phyloP scores from a whole-genome alignment of 2,797 vertebrate species.

The Lepus townsendii region DNA sequence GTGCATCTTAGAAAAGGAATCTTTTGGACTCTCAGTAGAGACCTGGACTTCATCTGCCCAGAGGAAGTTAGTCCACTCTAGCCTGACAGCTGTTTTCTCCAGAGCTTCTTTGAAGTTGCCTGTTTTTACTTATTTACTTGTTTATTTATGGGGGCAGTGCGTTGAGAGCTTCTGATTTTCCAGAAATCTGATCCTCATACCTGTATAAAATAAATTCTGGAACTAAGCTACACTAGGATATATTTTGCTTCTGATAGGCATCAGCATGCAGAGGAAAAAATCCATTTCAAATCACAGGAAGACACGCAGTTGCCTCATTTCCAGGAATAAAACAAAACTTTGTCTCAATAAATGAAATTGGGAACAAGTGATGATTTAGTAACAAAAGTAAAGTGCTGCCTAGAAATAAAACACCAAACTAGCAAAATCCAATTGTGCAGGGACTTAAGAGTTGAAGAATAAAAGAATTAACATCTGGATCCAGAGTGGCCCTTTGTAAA shows the following conservation, averaged over 20 bases:
- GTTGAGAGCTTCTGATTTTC: neutral
- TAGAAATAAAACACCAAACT: neutral
- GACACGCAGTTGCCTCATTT: neutral
- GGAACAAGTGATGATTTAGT: constrained; percentile 23
- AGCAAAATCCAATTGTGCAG: neutral
- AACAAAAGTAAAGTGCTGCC: neutral
- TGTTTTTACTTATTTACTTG: neutral
- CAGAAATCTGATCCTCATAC: constrained; percentile 27
- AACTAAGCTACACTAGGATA: neutral
- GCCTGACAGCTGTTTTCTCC: neutral
- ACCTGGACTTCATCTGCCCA: neutral
- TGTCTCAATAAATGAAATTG: constrained; percentile 18
- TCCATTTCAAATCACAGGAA: constrained; percentile 20
- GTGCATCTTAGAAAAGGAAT: neutral
- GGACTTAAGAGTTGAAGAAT: neutral
- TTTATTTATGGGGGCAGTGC: neutral
- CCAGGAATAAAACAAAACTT: constrained; percentile 17
- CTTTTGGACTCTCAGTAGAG: neutral
- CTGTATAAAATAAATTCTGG: neutral
- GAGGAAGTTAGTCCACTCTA: neutral
- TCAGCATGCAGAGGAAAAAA: neutral
- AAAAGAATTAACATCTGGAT: constrained; percentile 8
- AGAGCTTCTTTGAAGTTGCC: neutral
- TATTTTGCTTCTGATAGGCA: neutral
- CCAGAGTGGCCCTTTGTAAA: neutral